Evolutionary conservation across 2,888 invertebrate genomes (phyloP), one percentile per base, ranked within the genome.

Genomic region (Piscicola geometra): DNA sequence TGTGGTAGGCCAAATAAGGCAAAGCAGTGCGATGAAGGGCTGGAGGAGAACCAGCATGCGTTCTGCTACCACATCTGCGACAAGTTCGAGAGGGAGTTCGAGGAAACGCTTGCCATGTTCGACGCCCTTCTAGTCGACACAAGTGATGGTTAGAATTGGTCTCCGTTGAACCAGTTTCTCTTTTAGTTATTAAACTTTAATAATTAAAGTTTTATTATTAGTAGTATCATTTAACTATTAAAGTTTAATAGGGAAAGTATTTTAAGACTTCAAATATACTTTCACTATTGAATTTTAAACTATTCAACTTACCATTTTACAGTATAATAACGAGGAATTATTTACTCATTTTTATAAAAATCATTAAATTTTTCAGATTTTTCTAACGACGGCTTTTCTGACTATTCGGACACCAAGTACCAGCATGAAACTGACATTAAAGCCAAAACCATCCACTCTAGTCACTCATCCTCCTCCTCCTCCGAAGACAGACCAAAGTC

Each of bases 401-500:
- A 56, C 50, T 47, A 15, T 56, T 56, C 60, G 21, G 60, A 56
- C 9, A 25, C 60, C 21, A 5, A 18, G 3, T 56, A 56, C 60
- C 60, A 56, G 25, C 60, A 56, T 56, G 60, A 25, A 25, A 3
- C 50, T 47, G 9, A 21, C 50, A 9, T 15, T 47, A 21, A 47
- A 15, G 12, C 21, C 50, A 47, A 47, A 9, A 15, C 50, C 21
- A 47, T 9, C 21, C 50, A 47, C 21, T 47, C 50, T 47, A 47
- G n/a, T n/a, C n/a, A n/a, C n/a, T n/a, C n/a, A n/a, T n/a, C n/a
- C n/a, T n/a, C n/a, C n/a, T 41, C 41, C 15, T 41, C 25, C 3
- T 15, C 60, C 3, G 25, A 56, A 56, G 25, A 56, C 21, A 76
- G 78, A 60, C 78, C 78, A 15, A 78, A 78, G 69, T 78, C 78